Evolutionary conservation across 2,888 invertebrate species (phyloP).

Genomic region (Creontiades dilutus): DNA sequence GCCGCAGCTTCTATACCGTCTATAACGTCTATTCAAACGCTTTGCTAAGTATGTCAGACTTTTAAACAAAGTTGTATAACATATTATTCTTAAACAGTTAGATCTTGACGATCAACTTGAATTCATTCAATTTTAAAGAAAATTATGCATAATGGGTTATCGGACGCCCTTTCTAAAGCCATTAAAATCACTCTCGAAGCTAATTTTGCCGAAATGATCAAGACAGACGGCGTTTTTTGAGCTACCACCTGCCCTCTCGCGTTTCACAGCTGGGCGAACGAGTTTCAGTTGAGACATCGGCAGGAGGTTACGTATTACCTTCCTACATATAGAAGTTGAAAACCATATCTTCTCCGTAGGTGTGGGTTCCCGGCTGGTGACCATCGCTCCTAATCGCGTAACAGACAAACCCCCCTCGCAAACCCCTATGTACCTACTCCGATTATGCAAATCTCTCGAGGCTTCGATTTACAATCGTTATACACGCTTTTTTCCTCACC

Average conservation of each 20-base stretch:
- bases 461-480: neutral
- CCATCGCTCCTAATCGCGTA: conserved; percentile 39
- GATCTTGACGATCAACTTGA: too few relatives aligned
- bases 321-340: neutral
- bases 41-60: too few relatives aligned
- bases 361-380: conserved; percentile 21
- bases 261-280: neutral
- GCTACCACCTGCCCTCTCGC: conserved; percentile 1
- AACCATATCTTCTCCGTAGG: conserved; percentile 11
- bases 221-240: neutral
- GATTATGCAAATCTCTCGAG: conserved; percentile 8
- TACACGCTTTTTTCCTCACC: neutral
- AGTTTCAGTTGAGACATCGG: conserved; percentile 13
- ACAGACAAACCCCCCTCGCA: neutral
- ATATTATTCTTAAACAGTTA: too few relatives aligned
- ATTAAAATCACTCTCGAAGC: neutral
- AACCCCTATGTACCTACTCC: neutral
- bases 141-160: too few relatives aligned
- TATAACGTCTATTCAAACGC: too few relatives aligned
- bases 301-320: neutral
- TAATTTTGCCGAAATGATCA: neutral
- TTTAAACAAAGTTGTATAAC: too few relatives aligned
- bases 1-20: too few relatives aligned
- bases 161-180: too few relatives aligned
- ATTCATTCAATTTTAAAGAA: too few relatives aligned